Conservation (phyloP, 2,113 vertebrate genomes). For the Leiothrix lutea region DNA sequence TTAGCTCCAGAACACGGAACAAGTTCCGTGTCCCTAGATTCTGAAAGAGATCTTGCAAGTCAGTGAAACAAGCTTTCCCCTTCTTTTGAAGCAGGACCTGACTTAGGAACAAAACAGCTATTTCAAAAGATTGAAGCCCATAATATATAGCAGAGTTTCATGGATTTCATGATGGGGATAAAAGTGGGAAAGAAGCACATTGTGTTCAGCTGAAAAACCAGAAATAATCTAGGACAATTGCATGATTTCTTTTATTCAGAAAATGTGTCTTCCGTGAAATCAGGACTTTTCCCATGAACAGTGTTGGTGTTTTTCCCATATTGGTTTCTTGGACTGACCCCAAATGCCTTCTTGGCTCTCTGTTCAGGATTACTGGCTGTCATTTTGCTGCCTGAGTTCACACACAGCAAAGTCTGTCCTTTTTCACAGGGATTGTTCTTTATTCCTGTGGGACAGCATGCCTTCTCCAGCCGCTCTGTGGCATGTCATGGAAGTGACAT, state of each 20-base stretch:
- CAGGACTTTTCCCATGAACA: not conserved
- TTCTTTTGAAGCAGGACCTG: not conserved
- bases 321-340: not conserved
- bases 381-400: not conserved
- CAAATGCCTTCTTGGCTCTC: not conserved
- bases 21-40: accelerated
- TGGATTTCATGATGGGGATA: not conserved
- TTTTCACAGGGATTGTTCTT: not conserved
- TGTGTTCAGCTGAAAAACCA: not conserved
- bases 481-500: not conserved
- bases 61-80: not conserved
- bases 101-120: not conserved
- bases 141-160: not conserved
- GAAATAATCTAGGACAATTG: not conserved
- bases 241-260: not conserved
- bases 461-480: not conserved
- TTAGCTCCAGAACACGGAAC: not conserved
- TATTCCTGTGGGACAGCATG: not conserved
- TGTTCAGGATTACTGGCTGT: not conserved
- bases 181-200: not conserved
- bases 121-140: not conserved
- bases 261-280: not conserved
- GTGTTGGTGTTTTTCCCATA: not conserved
- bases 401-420: not conserved
- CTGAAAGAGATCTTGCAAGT: not conserved